Evolutionary conservation across 2,113 vertebrate genomes (phyloP).

Genomic region (Lucifuga dentata): DNA sequence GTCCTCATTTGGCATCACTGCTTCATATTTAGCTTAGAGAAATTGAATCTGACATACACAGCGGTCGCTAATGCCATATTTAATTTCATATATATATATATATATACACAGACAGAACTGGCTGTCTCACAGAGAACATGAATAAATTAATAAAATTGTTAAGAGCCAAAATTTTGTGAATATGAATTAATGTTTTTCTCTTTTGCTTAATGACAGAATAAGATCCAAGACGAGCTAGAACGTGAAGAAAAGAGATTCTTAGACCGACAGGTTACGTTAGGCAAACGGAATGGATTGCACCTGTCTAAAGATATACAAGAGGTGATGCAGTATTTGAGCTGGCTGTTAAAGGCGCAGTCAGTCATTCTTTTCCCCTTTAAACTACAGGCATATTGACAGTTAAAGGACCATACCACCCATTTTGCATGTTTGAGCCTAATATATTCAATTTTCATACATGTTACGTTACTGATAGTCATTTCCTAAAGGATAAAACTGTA

Average conservation of each 20-base stretch:
- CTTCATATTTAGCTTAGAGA: constrained; percentile 37
- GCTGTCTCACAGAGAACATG: not conserved
- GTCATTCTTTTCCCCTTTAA: too few relatives aligned
- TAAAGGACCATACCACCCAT: too few relatives aligned
- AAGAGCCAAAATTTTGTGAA: not conserved
- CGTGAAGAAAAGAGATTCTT: constrained; percentile 90
- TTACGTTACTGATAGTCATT: too few relatives aligned
- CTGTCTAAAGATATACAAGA: constrained; percentile 88
- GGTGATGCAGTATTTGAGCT: constrained; percentile 75
- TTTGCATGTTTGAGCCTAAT: too few relatives aligned
- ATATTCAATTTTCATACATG: too few relatives aligned
- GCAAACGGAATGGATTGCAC: constrained; percentile 92
- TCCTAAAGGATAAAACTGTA: too few relatives aligned
- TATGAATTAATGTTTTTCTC: not conserved
- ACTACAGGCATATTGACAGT: too few relatives aligned
- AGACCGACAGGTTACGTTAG: constrained; percentile 89
- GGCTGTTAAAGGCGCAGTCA: too few relatives aligned
- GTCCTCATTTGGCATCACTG: not conserved
- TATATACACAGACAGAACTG: too few relatives aligned
- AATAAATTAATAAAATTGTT: constrained; percentile 2
- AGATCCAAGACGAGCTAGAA: constrained; percentile 78
- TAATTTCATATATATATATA: not conserved
- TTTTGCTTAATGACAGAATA: constrained; percentile 83
- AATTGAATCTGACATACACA: constrained; percentile 25
- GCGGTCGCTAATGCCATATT: not conserved